These are phyloP conservation scores for Triops longicaudatus DNA, from an alignment of 1,140 invertebrate genomes.

Conservation along the genomic window DNA sequence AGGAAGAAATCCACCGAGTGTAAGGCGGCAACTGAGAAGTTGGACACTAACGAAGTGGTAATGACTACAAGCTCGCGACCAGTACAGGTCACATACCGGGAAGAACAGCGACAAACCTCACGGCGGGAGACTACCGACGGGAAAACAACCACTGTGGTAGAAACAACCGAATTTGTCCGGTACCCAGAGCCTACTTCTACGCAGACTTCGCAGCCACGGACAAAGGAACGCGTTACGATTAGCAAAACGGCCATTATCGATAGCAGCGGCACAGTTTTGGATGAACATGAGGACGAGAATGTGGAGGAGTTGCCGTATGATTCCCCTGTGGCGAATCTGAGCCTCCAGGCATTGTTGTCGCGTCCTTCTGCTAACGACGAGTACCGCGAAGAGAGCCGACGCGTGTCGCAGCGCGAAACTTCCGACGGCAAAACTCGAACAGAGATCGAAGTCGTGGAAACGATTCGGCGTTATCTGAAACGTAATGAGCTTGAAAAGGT, in stretches of 20 bases:
- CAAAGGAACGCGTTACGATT: background rate
- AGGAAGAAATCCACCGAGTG: background rate
- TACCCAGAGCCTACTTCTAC: background rate
- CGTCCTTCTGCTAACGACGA: background rate
- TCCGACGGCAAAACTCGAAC: conserved; percentile 21
- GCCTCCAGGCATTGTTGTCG: background rate
- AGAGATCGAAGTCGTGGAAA: conserved; percentile 20
- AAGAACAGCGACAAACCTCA: conserved; percentile 27
- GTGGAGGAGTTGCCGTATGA: background rate
- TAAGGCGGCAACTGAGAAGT: background rate
- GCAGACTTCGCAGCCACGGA: background rate
- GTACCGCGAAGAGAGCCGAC: conserved; percentile 20
- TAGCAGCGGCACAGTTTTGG: background rate
- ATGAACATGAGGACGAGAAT: background rate
- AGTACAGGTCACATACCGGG: background rate
- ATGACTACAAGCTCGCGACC: background rate
- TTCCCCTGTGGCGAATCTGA: background rate
- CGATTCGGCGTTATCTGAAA: conserved; percentile 9
- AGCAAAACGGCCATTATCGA: background rate
- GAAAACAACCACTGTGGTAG: conserved; percentile 28
- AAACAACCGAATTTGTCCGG: background rate
- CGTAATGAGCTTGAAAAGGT: conserved; percentile 19
- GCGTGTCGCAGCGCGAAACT: conserved; percentile 1
- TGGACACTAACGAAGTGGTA: background rate
- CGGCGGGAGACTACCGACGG: conserved; percentile 27